A percentile compares a stretch with the other conserved stretches of the same genome.
Evolutionary conservation across 2,888 invertebrate genomes (phyloP).

Genomic region (Gnatocerus cornutus): DNA sequence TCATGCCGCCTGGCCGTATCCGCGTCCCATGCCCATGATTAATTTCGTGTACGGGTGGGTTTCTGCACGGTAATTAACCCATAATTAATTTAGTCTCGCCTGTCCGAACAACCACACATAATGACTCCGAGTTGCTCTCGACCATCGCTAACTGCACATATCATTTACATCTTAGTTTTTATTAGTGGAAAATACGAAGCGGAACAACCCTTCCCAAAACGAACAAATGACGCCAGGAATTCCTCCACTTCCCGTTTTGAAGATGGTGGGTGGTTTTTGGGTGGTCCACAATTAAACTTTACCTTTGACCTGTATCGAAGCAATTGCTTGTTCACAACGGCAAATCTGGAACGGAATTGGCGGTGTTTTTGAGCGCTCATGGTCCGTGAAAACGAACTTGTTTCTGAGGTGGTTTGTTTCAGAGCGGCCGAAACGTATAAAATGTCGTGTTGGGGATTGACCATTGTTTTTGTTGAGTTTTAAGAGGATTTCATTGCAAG

Average conservation of each 20-base stretch:
- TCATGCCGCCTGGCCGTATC: no score
- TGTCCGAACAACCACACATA: constrained; percentile 51
- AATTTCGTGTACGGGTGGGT: constrained; percentile 53
- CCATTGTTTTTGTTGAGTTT: no score
- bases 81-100: constrained; percentile 56
- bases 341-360: constrained; percentile 16
- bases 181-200: constrained; percentile 14
- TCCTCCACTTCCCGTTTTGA: no score
- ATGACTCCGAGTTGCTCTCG: constrained; percentile 47
- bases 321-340: constrained; percentile 39
- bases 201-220: constrained; percentile 30
- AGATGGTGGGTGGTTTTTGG: constrained; percentile 14
- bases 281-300: constrained; percentile 42
- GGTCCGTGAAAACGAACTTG: constrained; percentile 25
- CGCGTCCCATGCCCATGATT: constrained; percentile 31
- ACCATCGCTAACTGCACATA: constrained; percentile 50
- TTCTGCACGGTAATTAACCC: constrained; percentile 55
- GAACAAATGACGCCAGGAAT: neutral
- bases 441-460: neutral
- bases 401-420: constrained; percentile 5
- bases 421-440: constrained; percentile 1
- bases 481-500: no score
- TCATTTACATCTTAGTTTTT: constrained; percentile 42
- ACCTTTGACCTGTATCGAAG: constrained; percentile 38
- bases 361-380: constrained; percentile 26